Conservation (phyloP, 2,113 vertebrate species). For the Indicator indicator region DNA sequence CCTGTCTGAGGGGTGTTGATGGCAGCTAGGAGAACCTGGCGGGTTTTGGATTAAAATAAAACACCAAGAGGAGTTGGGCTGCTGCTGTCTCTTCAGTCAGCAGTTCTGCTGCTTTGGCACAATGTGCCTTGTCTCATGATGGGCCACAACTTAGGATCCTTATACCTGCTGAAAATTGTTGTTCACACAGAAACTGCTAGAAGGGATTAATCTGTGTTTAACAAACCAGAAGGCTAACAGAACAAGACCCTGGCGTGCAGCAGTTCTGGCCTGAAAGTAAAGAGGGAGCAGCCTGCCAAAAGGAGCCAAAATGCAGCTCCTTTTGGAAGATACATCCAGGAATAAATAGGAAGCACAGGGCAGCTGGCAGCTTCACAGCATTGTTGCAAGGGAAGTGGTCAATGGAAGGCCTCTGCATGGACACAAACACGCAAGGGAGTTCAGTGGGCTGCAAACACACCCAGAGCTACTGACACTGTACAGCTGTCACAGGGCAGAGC, state of each 20-base stretch:
- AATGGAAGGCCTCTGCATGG: not conserved
- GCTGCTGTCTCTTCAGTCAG: not conserved
- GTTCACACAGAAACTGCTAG: not conserved
- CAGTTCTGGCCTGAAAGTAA: not conserved
- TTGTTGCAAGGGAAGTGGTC: not conserved
- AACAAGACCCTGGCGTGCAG: not conserved
- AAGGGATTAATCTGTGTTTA: constrained; percentile 11
- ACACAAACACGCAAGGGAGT: not conserved
- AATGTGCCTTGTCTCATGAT: rapidly evolving
- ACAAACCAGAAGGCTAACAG: not conserved
- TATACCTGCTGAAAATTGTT: not conserved
- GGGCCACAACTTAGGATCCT: not conserved
- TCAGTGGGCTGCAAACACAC: not conserved
- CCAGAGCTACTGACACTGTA: not conserved
- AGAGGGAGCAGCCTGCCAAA: not conserved
- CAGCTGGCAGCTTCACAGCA: constrained; percentile 11
- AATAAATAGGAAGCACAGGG: constrained; percentile 25
- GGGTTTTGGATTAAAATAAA: not conserved
- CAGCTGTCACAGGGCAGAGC: not conserved
- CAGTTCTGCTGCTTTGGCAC: not conserved
- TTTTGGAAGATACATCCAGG: not conserved
- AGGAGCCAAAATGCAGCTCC: not conserved
- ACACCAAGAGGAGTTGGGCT: not conserved
- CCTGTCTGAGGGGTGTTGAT: not conserved
- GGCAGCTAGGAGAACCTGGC: not conserved